These are phyloP conservation scores for Bombus haemorrhoidalis DNA, from an alignment of 1,140 invertebrate genomes.

Conservation along the genomic window DNA sequence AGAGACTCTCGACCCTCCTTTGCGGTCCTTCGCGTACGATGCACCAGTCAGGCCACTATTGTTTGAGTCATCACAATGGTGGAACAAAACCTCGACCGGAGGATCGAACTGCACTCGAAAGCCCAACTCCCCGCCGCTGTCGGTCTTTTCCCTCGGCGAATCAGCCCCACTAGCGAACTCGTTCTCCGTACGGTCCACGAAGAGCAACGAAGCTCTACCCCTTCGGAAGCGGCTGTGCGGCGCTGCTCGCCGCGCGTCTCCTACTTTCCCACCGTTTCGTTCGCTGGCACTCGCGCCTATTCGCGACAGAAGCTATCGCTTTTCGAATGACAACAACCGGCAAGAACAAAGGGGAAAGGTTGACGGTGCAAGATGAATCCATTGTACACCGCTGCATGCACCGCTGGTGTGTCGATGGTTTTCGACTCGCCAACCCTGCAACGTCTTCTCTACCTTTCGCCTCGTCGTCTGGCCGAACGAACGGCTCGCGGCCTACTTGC, in stretches of 20 bases:
- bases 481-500: slow-evolving; percentile 15
- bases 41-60: slow-evolving; percentile 69
- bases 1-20: slow-evolving; percentile 48
- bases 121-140: slow-evolving; percentile 41
- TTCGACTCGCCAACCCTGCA: slow-evolving; percentile 30
- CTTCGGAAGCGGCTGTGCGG: slow-evolving; percentile 15
- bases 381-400: slow-evolving; percentile 34
- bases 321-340: slow-evolving; percentile 56
- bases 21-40: slow-evolving; percentile 55
- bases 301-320: slow-evolving; percentile 60
- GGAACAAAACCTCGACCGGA: slow-evolving; percentile 74
- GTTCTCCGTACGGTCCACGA: slow-evolving; percentile 35
- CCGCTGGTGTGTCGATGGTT: slow-evolving; percentile 39
- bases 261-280: background rate
- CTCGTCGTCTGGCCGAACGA: background rate
- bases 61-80: slow-evolving; percentile 80
- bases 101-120: slow-evolving; percentile 76
- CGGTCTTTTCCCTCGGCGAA: slow-evolving; percentile 37
- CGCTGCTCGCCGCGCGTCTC: slow-evolving; percentile 22
- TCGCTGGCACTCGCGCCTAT: slow-evolving; percentile 24
- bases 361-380: slow-evolving; percentile 61
- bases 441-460: slow-evolving; percentile 1
- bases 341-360: slow-evolving; percentile 63
- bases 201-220: slow-evolving; percentile 20
- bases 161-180: slow-evolving; percentile 32